A percentile compares a stretch with the other conserved stretches of the same genome.
Evolutionary conservation across 2,797 vertebrate genomes (phyloP).

Genomic region (Mormyrus proboscirostris): DNA sequence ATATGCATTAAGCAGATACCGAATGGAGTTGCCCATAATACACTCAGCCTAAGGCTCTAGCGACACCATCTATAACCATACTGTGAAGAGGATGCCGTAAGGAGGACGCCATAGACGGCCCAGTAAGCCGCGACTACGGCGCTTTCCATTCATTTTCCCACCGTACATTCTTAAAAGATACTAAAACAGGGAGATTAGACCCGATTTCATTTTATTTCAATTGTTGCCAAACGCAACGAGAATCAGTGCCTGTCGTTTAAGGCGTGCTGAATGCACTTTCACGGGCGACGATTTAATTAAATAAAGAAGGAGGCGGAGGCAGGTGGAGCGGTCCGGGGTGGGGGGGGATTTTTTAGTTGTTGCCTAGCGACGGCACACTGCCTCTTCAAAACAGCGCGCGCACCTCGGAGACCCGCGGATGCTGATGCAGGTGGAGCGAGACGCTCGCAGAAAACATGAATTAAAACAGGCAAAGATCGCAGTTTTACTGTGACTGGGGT

Average conservation of each 20-base stretch:
- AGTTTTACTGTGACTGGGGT: neutral
- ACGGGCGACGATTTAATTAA: constrained; percentile 46
- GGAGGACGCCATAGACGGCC: neutral
- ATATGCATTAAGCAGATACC: neutral
- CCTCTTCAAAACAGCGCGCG: constrained; percentile 49
- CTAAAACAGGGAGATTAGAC: neutral
- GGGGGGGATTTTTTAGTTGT: constrained; percentile 72
- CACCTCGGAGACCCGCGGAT: constrained; percentile 29
- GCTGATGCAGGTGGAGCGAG: constrained; percentile 29
- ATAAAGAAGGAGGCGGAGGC: constrained; percentile 53
- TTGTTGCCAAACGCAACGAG: constrained; percentile 38
- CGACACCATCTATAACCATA: neutral
- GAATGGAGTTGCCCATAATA: neutral
- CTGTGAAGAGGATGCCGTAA: neutral
- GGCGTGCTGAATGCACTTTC: constrained; percentile 12
- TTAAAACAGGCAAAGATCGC: constrained; percentile 22
- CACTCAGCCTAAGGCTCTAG: neutral
- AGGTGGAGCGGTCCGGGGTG: constrained; percentile 58
- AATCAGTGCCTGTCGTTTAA: constrained; percentile 37
- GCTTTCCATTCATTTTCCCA: neutral
- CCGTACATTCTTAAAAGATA: neutral
- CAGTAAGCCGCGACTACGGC: neutral
- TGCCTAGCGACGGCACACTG: constrained; percentile 64
- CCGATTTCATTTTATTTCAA: too few relatives aligned
- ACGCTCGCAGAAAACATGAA: constrained; percentile 25